A percentile compares a stretch with the other conserved stretches of the same genome.
Conservation (phyloP, 2,797 vertebrate species). For the Leucoraja ocellata region DNA sequence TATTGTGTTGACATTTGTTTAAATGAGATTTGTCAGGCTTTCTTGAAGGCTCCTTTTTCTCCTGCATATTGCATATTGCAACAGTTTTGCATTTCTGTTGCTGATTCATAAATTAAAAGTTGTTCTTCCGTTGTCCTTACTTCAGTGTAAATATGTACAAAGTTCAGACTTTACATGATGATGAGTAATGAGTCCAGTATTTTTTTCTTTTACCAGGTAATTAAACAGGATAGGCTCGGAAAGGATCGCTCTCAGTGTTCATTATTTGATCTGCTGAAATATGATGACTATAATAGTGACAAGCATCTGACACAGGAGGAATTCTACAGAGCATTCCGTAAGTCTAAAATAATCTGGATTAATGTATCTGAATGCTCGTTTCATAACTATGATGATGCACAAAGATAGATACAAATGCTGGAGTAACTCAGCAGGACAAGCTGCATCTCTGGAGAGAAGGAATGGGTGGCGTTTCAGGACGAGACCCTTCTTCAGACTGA, state of each 20-base stretch:
- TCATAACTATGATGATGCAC: neutral
- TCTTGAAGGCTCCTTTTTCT: neutral
- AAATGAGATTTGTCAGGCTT: neutral
- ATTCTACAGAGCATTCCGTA: conserved; percentile 85
- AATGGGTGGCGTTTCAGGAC: no score
- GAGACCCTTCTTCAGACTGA: no score
- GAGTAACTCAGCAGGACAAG: no score
- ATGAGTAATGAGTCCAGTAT: conserved; percentile 43
- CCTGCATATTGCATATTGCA: neutral
- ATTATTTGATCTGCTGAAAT: conserved; percentile 86
- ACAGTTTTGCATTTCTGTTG: neutral
- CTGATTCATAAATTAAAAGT: neutral
- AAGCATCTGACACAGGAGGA: conserved; percentile 79
- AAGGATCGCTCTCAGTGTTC: conserved; percentile 74
- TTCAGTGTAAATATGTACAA: neutral
- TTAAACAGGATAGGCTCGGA: conserved; percentile 80
- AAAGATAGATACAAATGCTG: no score
- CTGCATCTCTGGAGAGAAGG: no score
- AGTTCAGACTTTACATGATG: neutral
- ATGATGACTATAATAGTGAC: conserved; percentile 76
- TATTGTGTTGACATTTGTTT: no score
- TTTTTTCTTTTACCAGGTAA: conserved; percentile 64
- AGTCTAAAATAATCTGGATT: conserved; percentile 53
- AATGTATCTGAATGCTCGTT: neutral
- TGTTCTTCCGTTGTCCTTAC: neutral